A percentile compares a stretch with the other conserved stretches of the same genome.
phyloP scores from a whole-genome alignment of 2,113 vertebrate species.

The Eurystomus gularis region DNA sequence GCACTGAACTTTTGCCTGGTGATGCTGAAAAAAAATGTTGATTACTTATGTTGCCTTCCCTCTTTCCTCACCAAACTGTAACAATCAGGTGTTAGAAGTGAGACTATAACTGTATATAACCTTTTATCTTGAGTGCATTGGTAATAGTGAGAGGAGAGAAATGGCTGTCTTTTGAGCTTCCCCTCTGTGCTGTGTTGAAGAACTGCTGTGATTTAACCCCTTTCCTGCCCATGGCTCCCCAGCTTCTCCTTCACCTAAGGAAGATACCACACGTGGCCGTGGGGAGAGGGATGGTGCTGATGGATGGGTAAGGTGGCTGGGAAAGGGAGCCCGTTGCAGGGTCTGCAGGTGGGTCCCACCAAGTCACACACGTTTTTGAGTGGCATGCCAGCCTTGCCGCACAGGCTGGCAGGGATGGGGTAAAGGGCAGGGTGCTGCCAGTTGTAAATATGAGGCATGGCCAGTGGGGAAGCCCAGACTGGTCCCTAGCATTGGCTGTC shows the following conservation, averaged over 20 bases:
- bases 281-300: background rate
- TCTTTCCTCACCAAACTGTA: background rate
- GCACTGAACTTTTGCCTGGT: background rate
- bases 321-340: background rate
- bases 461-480: background rate
- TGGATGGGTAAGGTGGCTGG: background rate
- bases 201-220: background rate
- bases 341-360: background rate
- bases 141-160: background rate
- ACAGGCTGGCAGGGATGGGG: accelerated
- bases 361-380: background rate
- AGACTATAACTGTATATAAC: background rate
- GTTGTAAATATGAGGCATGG: background rate
- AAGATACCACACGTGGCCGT: background rate
- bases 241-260: accelerated
- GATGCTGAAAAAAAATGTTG: background rate
- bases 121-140: background rate
- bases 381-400: accelerated
- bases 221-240: background rate
- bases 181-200: background rate
- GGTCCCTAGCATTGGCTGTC: accelerated
- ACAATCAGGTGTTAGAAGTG: background rate
- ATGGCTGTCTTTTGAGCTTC: background rate
- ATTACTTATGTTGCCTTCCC: background rate
- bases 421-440: background rate